Percentiles rank a stretch among this genome's conserved stretches.
Conservation (phyloP, 2,113 vertebrate genomes). For the Serinus canaria region DNA sequence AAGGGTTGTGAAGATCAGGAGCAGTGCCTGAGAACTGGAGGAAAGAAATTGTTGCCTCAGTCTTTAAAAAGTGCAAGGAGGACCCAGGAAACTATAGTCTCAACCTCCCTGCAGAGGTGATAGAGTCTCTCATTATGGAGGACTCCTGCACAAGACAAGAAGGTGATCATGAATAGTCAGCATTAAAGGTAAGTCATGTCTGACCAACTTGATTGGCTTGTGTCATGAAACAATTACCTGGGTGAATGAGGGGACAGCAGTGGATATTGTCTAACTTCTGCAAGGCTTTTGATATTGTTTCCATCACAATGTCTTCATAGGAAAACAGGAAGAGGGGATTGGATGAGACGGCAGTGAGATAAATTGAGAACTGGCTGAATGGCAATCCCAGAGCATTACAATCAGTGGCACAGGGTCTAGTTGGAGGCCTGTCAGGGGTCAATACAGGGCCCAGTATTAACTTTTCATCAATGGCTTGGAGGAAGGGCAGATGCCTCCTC, state of each 20-base stretch:
- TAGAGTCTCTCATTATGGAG: background rate
- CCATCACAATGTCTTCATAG: background rate
- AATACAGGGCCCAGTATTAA: no score
- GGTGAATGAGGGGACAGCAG: background rate
- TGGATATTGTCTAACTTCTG: background rate
- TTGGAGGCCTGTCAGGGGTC: background rate
- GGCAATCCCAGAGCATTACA: no score
- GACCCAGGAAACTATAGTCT: background rate
- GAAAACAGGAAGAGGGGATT: background rate
- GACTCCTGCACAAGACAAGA: background rate
- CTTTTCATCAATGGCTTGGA: background rate
- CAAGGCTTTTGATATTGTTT: background rate
- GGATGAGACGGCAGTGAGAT: background rate
- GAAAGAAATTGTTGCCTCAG: background rate
- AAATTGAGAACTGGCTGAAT: background rate
- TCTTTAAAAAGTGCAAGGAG: background rate
- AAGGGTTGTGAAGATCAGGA: background rate
- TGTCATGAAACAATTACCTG: background rate
- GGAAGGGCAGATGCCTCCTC: background rate
- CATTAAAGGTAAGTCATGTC: background rate
- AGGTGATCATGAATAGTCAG: background rate
- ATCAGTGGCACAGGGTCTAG: background rate
- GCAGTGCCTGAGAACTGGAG: background rate
- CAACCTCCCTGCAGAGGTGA: background rate
- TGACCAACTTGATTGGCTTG: background rate